Conservation (phyloP, 2,113 vertebrate genomes). For the Ptilonorhynchus violaceus region DNA sequence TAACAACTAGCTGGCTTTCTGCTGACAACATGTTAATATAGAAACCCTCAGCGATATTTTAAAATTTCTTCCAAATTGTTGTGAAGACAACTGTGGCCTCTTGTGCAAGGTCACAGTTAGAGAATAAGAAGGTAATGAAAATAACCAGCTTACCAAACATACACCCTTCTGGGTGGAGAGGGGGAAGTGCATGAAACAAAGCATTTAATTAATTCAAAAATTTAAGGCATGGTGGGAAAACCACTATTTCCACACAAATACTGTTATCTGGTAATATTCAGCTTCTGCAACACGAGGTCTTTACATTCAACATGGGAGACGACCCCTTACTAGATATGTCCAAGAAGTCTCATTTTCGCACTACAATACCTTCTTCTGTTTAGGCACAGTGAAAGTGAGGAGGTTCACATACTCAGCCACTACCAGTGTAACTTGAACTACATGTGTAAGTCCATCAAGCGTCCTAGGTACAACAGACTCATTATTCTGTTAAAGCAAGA, state of each 20-base stretch:
- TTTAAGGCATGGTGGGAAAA: not conserved
- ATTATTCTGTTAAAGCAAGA: not conserved
- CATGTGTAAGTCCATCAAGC: not conserved
- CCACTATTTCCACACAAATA: not conserved
- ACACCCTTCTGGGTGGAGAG: not conserved
- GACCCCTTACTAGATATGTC: not conserved
- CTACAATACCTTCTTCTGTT: not conserved
- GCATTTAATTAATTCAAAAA: not conserved
- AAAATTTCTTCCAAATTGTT: not conserved
- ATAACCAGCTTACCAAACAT: not conserved
- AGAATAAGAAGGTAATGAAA: not conserved
- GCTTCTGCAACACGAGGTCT: not conserved
- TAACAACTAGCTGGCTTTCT: not conserved
- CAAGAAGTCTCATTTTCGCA: not conserved
- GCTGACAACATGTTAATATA: not conserved
- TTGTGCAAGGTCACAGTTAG: not conserved
- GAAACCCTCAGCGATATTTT: not conserved
- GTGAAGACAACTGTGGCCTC: not conserved
- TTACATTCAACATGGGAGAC: not conserved
- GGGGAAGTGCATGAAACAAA: not conserved
- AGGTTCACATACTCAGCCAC: not conserved
- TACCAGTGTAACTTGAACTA: not conserved
- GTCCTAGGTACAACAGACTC: not conserved
- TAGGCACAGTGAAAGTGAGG: not conserved
- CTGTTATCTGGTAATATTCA: not conserved